Evolutionary conservation across 2,888 invertebrate species (phyloP).

Genomic region (Noctua comes): DNA sequence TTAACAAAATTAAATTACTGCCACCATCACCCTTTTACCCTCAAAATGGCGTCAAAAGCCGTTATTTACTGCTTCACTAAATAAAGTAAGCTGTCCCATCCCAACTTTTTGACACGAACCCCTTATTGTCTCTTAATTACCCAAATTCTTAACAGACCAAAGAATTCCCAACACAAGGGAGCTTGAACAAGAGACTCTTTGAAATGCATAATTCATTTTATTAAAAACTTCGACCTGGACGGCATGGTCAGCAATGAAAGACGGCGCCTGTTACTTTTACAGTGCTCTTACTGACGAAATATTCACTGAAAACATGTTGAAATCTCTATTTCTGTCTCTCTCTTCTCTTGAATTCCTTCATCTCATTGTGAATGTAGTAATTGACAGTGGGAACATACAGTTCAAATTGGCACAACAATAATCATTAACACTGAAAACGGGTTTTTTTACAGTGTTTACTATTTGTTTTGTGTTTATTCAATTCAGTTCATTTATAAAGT

Average conservation of each 20-base stretch:
- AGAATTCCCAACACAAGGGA: conserved; percentile 51
- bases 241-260: conserved; percentile 38
- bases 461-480: too few species aligned
- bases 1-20: conserved; percentile 42
- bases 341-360: neutral
- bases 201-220: conserved; percentile 66
- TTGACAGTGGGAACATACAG: neutral
- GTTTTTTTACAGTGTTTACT: too few species aligned
- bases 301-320: neutral
- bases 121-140: conserved; percentile 62
- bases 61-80: conserved; percentile 53
- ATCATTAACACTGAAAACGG: too few species aligned
- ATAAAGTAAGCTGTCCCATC: conserved; percentile 42
- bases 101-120: conserved; percentile 56
- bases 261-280: neutral
- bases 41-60: conserved; percentile 31
- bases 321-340: neutral
- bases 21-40: neutral
- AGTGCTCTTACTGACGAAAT: neutral
- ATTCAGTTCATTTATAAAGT: too few species aligned
- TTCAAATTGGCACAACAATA: neutral
- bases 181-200: conserved; percentile 48
- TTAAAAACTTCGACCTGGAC: conserved; percentile 61
- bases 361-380: neutral
- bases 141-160: conserved; percentile 62